These are phyloP conservation scores for Eupleurogrammus muticus DNA, from an alignment of 2,797 vertebrate genomes.

Conservation along the genomic window DNA sequence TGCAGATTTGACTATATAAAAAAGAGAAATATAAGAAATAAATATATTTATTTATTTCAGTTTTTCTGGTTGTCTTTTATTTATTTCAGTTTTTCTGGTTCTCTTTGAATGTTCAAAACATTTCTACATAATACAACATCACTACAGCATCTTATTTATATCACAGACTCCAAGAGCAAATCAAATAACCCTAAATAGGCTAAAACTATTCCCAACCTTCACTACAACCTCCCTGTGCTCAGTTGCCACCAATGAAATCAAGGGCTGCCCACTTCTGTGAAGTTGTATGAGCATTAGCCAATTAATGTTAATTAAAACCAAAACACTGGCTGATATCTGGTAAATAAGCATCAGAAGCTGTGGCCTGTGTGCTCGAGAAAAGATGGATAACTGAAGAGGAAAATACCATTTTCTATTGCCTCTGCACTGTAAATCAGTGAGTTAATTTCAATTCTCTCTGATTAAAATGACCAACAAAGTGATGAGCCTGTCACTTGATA, in stretches of 20 bases:
- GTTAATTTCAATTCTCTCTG: not conserved
- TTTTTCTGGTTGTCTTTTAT: too few species aligned
- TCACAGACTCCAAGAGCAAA: not conserved
- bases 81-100: not conserved
- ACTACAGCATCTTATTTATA: not conserved
- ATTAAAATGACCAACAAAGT: not conserved
- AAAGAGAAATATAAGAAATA: not conserved
- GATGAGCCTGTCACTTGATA: not conserved
- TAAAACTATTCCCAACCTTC: not conserved
- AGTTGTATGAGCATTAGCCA: too few species aligned
- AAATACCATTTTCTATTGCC: not conserved
- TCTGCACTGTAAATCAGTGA: not conserved
- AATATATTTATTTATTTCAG: too few species aligned
- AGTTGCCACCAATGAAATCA: not conserved
- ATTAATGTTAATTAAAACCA: not conserved
- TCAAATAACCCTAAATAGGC: not conserved
- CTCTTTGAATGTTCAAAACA: constrained; percentile 1
- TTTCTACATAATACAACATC: not conserved
- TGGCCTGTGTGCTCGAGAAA: not conserved
- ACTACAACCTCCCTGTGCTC: not conserved
- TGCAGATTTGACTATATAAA: too few species aligned
- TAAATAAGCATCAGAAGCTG: not conserved
- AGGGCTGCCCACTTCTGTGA: too few species aligned
- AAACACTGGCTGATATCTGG: not conserved
- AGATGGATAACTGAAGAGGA: not conserved